Evolutionary conservation across 2,888 invertebrate genomes (phyloP).

Genomic region (Pollenia labialis): DNA sequence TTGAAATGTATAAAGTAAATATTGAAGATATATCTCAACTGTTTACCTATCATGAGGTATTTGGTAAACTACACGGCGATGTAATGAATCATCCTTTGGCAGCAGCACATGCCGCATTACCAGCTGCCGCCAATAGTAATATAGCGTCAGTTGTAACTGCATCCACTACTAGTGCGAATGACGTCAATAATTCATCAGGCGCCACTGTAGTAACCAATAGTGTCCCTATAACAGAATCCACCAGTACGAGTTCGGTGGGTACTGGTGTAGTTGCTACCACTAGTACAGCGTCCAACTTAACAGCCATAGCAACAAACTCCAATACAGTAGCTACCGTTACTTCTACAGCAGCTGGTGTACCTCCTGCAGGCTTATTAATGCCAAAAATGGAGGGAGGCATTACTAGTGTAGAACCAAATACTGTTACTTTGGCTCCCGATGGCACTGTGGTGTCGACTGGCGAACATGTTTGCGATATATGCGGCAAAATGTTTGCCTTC

Average conservation of each 20-base stretch:
- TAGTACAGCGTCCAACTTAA: conserved; percentile 70
- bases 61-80: conserved; percentile 87
- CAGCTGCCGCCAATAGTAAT: conserved; percentile 75
- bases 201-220: conserved; percentile 79
- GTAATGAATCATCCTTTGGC: conserved; percentile 84
- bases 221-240: conserved; percentile 78
- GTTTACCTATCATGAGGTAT: conserved; percentile 94
- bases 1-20: conserved; percentile 91
- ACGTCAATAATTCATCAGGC: conserved; percentile 74
- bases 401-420: conserved; percentile 83
- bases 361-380: conserved; percentile 81
- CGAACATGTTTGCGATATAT: conserved; percentile 91
- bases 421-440: conserved; percentile 85
- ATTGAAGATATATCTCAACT: conserved; percentile 94
- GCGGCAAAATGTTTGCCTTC: conserved; percentile 94
- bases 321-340: conserved; percentile 74
- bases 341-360: conserved; percentile 64
- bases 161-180: conserved; percentile 79
- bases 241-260: conserved; percentile 66
- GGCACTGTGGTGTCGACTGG: conserved; percentile 86
- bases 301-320: conserved; percentile 75
- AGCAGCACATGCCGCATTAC: conserved; percentile 77
- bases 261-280: conserved; percentile 73
- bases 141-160: conserved; percentile 76
- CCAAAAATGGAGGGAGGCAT: conserved; percentile 84